Evolutionary conservation across 2,888 invertebrate species (phyloP).

Genomic region (Lochmaea capreae): DNA sequence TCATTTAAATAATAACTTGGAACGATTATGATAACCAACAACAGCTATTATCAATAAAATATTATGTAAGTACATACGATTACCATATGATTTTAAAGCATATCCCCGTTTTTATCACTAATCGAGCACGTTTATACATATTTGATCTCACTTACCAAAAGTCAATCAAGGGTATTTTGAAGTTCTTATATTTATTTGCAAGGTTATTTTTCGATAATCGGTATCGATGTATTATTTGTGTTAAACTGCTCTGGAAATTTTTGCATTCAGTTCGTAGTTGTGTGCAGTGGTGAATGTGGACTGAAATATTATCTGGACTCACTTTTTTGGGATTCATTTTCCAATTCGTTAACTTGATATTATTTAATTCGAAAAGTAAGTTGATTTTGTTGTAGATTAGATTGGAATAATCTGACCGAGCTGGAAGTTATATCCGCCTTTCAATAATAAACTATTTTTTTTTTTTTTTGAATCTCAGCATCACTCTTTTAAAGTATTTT

Average conservation of each 20-base stretch:
- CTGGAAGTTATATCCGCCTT: no score
- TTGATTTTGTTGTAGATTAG: not conserved
- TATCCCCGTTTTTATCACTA: slow-evolving; percentile 11
- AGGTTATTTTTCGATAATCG: slow-evolving; percentile 14
- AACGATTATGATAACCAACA: not conserved
- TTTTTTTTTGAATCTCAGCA: no score
- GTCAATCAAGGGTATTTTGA: slow-evolving; percentile 32
- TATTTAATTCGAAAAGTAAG: not conserved
- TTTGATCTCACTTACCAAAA: slow-evolving; percentile 3
- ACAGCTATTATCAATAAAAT: slow-evolving; percentile 10
- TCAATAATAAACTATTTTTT: no score
- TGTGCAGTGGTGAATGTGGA: not conserved
- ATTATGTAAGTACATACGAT: slow-evolving; percentile 16
- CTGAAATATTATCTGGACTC: not conserved
- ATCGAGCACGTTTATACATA: not conserved
- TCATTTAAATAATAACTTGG: not conserved
- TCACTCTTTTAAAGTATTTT: no score
- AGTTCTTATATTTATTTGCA: slow-evolving; percentile 23
- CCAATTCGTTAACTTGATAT: not conserved
- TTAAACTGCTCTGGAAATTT: not conserved
- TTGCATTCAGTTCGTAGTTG: slow-evolving; percentile 10
- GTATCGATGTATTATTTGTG: not conserved
- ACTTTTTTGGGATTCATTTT: slow-evolving; percentile 1
- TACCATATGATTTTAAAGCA: slow-evolving; percentile 15
- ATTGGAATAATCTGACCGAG: no score